Percentiles rank a stretch among this genome's conserved stretches.
These are phyloP conservation scores for Pygoscelis antarcticus DNA, from an alignment of 2,113 vertebrate species.

Conservation along the genomic window DNA sequence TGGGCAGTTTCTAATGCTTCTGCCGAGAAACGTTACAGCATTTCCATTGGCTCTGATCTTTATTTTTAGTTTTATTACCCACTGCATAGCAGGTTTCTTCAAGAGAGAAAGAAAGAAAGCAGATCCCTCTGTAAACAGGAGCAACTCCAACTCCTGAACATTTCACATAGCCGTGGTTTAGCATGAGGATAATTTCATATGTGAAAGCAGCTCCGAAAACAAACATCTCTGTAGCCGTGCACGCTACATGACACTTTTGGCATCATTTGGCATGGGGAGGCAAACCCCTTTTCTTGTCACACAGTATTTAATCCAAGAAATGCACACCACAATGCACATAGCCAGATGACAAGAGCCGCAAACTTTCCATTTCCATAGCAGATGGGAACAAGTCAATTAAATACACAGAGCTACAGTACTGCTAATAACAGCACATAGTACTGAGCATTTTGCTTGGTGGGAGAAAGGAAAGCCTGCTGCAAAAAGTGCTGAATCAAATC, in stretches of 20 bases:
- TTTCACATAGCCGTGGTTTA: background rate
- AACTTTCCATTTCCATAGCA: slow-evolving; percentile 31
- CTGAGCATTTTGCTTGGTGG: background rate
- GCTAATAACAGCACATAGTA: fast-evolving
- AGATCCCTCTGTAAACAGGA: slow-evolving; percentile 73
- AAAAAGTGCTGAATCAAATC: background rate
- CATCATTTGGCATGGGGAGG: background rate
- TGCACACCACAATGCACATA: background rate
- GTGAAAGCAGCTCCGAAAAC: background rate
- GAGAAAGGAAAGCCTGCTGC: background rate
- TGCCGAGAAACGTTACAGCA: slow-evolving; percentile 70
- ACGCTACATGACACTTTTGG: background rate
- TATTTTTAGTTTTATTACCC: slow-evolving; percentile 75
- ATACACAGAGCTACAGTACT: background rate
- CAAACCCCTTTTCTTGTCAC: background rate
- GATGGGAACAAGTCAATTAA: slow-evolving; percentile 23
- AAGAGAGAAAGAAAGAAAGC: slow-evolving; percentile 76
- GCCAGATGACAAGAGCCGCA: background rate
- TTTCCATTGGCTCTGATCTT: slow-evolving; percentile 76
- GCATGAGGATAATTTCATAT: slow-evolving; percentile 16
- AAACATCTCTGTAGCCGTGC: background rate
- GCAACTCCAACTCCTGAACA: slow-evolving; percentile 50
- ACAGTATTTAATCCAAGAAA: background rate
- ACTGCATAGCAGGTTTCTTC: slow-evolving; percentile 69
- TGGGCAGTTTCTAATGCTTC: slow-evolving; percentile 69